These are phyloP conservation scores for Mya arenaria DNA, from an alignment of 1,140 invertebrate species.

Conservation along the genomic window DNA sequence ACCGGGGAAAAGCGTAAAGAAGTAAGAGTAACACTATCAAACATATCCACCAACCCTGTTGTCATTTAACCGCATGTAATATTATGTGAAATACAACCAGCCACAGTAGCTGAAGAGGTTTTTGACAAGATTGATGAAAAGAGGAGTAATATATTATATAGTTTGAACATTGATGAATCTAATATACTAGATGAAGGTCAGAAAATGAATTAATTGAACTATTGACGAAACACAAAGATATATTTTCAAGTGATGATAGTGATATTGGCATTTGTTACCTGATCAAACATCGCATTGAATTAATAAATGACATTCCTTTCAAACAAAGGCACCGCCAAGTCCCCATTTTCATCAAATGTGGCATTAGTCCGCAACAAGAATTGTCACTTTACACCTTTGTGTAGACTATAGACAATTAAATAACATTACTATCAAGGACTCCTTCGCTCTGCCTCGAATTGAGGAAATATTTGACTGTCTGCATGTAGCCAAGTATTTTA, in stretches of 20 bases:
- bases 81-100: not conserved
- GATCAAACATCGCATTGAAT: not conserved
- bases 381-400: not conserved
- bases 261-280: not conserved
- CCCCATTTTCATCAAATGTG: not conserved
- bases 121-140: not conserved
- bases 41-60: too few species aligned
- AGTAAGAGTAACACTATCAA: too few species aligned
- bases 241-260: not conserved
- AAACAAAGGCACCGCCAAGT: not conserved
- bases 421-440: not conserved
- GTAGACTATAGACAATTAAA: not conserved
- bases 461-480: slow-evolving; percentile 9
- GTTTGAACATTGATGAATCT: not conserved
- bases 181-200: not conserved
- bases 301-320: not conserved
- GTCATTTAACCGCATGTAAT: too few species aligned
- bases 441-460: not conserved
- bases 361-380: not conserved
- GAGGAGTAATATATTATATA: not conserved
- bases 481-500: not conserved
- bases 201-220: not conserved
- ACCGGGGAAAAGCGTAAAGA: too few species aligned
- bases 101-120: not conserved
- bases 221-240: not conserved